phyloP scores from a whole-genome alignment of 2,113 vertebrate species.

The Casuarius casuarius region DNA sequence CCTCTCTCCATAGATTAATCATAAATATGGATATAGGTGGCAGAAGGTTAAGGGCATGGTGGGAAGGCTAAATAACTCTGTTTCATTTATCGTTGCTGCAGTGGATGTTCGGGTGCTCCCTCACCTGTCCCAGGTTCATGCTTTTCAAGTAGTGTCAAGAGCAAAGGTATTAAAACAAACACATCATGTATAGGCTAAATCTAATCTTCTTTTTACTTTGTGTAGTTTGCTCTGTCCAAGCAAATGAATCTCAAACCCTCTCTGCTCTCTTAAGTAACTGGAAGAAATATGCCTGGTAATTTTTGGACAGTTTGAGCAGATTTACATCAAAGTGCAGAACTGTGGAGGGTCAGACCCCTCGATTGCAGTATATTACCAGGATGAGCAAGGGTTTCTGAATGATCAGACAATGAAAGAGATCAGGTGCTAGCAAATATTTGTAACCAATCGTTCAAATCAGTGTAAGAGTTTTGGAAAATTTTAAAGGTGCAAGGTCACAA shows the following conservation, averaged over 20 bases:
- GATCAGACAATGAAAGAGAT: neutral
- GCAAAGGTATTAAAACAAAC: conserved; percentile 22
- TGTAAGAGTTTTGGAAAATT: neutral
- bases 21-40: conserved; percentile 63
- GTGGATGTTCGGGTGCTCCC: neutral
- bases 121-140: conserved; percentile 11
- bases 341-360: neutral
- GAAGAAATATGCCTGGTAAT: neutral
- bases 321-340: neutral
- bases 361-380: neutral
- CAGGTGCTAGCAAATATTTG: neutral
- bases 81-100: conserved; percentile 41
- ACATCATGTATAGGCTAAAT: neutral
- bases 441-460: neutral
- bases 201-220: neutral
- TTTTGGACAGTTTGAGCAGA: neutral
- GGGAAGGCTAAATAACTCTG: neutral
- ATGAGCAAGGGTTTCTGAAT: neutral
- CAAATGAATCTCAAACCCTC: neutral
- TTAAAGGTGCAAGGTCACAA: neutral
- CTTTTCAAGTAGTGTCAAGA: conserved; percentile 26
- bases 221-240: neutral
- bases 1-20: conserved; percentile 44
- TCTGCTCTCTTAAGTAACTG: neutral
- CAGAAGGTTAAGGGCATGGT: conserved; percentile 46